Evolutionary conservation across 53 echinoderm and acorn worm genomes (phyloP).

Genomic region (Patiria pectinifera): DNA sequence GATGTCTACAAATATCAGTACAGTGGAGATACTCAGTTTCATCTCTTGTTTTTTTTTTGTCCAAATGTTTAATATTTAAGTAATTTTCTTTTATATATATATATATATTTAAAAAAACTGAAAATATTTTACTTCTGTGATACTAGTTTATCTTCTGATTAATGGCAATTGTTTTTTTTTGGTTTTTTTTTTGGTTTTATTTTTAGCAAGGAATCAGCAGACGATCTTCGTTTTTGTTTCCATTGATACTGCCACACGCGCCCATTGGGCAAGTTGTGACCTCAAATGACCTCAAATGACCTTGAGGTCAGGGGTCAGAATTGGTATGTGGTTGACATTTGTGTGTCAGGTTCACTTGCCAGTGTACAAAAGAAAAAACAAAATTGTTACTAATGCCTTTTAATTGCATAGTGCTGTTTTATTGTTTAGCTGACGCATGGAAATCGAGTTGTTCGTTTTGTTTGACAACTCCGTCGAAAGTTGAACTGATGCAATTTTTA

Average conservation of each 20-base stretch:
- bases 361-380: slow-evolving; percentile 17
- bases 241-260: slow-evolving; percentile 62
- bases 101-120: slow-evolving; percentile 60
- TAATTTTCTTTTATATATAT: slow-evolving; percentile 69
- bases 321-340: slow-evolving; percentile 58
- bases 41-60: slow-evolving; percentile 45
- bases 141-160: slow-evolving; percentile 59
- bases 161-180: slow-evolving; percentile 35
- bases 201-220: slow-evolving; percentile 59
- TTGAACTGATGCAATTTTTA: slow-evolving; percentile 45
- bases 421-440: slow-evolving; percentile 42
- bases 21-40: slow-evolving; percentile 38
- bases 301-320: slow-evolving; percentile 17
- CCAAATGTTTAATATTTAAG: slow-evolving; percentile 67
- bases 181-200: background rate
- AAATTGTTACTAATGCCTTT: slow-evolving; percentile 47
- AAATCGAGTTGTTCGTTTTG: slow-evolving; percentile 36
- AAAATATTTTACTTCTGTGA: slow-evolving; percentile 68
- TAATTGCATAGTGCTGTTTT: slow-evolving; percentile 42
- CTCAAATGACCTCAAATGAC: slow-evolving; percentile 10
- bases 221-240: slow-evolving; percentile 15
- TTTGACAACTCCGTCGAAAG: slow-evolving; percentile 11
- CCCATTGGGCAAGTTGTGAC: slow-evolving; percentile 31
- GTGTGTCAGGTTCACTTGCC: slow-evolving; percentile 41
- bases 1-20: slow-evolving; percentile 28